phyloP scores from a whole-genome alignment of 2,113 vertebrate species.

The Phylloscopus trochilus region DNA sequence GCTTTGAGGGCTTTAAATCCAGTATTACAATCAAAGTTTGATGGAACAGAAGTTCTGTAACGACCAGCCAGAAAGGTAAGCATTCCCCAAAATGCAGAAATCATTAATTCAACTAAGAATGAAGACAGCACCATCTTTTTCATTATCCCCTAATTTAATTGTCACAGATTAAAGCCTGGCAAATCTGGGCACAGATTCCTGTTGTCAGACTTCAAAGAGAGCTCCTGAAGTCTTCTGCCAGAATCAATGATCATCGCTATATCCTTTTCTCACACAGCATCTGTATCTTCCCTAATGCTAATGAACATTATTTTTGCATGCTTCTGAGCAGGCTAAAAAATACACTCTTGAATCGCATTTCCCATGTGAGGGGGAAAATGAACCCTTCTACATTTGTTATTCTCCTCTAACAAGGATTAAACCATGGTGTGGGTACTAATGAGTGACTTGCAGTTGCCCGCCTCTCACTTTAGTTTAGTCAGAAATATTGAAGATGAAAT shows the following conservation, averaged over 20 bases:
- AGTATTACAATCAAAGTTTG: background rate
- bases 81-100: background rate
- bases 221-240: slow-evolving; percentile 59
- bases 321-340: slow-evolving; percentile 24
- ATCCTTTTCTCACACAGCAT: slow-evolving; percentile 17
- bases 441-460: slow-evolving; percentile 4
- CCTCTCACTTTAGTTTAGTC: slow-evolving; percentile 39
- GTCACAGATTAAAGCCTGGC: slow-evolving; percentile 48
- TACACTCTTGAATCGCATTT: slow-evolving; percentile 16
- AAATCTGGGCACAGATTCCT: slow-evolving; percentile 53
- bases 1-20: background rate
- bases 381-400: slow-evolving; percentile 47
- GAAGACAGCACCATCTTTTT: slow-evolving; percentile 27
- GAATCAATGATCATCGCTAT: slow-evolving; percentile 38
- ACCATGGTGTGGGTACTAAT: slow-evolving; percentile 24
- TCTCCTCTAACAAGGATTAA: slow-evolving; percentile 44
- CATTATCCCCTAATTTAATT: slow-evolving; percentile 51
- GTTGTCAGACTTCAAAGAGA: slow-evolving; percentile 63
- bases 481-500: slow-evolving; percentile 29
- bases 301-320: slow-evolving; percentile 50
- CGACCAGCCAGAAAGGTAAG: background rate
- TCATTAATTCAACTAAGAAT: slow-evolving; percentile 13
- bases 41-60: background rate
- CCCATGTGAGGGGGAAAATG: background rate
- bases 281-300: slow-evolving; percentile 26